phyloP scores from a whole-genome alignment of 2,888 invertebrate species.

The Trichopria drosophilae region DNA sequence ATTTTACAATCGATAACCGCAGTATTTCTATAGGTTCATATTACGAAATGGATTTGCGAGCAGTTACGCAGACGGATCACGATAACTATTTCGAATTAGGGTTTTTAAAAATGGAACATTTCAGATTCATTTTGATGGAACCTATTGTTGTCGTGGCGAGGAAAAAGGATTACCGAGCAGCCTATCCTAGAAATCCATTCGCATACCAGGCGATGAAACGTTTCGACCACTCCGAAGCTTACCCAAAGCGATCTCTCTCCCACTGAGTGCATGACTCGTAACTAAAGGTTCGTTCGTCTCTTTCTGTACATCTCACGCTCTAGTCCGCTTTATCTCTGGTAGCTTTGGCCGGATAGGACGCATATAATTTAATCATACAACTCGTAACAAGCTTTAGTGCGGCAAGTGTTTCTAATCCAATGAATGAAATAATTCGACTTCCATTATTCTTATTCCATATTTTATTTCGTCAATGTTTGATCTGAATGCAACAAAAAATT shows the following conservation, averaged over 20 bases:
- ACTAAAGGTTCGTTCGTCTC: no score
- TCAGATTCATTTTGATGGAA: slow-evolving; percentile 46
- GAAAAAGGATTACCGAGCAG: slow-evolving; percentile 43
- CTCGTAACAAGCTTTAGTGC: slow-evolving; percentile 30
- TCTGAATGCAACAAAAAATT: no score
- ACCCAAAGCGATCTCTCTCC: neutral
- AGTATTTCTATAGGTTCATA: no score
- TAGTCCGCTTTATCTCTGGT: slow-evolving; percentile 24
- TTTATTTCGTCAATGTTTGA: no score
- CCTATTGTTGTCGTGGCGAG: slow-evolving; percentile 41
- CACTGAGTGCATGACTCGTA: no score
- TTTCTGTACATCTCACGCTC: slow-evolving; percentile 4
- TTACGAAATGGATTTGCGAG: no score
- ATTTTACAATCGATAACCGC: no score
- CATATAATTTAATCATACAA: slow-evolving; percentile 37
- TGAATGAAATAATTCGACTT: slow-evolving; percentile 47
- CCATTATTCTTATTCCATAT: no score
- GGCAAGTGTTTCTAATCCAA: slow-evolving; percentile 34
- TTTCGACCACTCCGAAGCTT: slow-evolving; percentile 9
- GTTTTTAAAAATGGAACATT: no score
- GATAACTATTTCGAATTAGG: no score
- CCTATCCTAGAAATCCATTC: slow-evolving; percentile 34
- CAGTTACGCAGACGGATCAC: no score
- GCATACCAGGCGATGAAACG: slow-evolving; percentile 34
- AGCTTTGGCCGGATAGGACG: slow-evolving; percentile 8